A percentile compares a stretch with the other conserved stretches of the same genome.
Conservation (phyloP, 2,113 vertebrate species). For the Rhagologus leucostigma region DNA sequence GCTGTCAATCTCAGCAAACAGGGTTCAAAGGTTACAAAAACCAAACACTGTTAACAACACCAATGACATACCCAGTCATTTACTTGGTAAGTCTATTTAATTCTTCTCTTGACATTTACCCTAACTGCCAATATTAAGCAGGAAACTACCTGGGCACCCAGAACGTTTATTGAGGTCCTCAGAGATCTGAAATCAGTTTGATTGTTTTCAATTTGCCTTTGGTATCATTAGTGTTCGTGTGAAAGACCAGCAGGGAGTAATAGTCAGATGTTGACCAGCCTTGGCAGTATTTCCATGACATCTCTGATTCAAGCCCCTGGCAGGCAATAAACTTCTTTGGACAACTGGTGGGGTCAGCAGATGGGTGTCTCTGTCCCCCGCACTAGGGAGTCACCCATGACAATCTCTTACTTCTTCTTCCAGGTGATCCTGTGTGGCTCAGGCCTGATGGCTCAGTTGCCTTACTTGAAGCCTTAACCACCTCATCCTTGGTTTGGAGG, state of each 20-base stretch:
- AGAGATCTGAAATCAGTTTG: not conserved
- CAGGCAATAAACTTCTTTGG: not conserved
- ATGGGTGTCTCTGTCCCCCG: not conserved
- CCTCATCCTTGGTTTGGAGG: not conserved
- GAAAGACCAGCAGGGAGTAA: not conserved
- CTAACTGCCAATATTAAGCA: not conserved
- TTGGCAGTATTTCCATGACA: not conserved
- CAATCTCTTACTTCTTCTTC: not conserved
- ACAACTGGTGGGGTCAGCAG: not conserved
- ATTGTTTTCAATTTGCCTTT: not conserved
- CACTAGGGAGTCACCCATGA: not conserved
- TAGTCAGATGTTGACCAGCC: not conserved
- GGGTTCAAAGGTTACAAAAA: not conserved
- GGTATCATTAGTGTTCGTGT: not conserved
- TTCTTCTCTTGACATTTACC: not conserved
- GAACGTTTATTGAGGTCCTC: not conserved
- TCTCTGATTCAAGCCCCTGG: not conserved
- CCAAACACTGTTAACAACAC: not conserved
- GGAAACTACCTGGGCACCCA: not conserved
- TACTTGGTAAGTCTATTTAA: not conserved
- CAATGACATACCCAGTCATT: not conserved
- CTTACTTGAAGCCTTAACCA: not conserved
- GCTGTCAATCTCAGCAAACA: not conserved
- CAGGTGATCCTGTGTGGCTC: not conserved
- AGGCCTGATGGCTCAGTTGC: not conserved